Conservation (phyloP, 1,140 invertebrate genomes). For the Pseudomyrmex cubaensis region DNA sequence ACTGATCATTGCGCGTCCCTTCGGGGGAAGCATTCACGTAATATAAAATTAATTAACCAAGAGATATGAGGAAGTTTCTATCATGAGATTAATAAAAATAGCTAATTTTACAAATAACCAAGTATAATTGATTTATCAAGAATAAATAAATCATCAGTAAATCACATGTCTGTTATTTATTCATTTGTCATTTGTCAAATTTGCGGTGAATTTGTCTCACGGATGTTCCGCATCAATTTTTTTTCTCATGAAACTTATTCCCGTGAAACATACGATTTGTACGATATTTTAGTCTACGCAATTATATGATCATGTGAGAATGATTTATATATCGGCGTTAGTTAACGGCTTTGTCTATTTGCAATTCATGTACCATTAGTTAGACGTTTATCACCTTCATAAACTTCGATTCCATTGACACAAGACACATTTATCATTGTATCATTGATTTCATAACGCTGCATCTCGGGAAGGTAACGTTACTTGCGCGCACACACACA, state of each 20-base stretch:
- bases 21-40: neutral
- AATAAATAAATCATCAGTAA: slow-evolving; percentile 28
- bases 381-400: slow-evolving; percentile 72
- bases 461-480: slow-evolving; percentile 36
- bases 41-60: slow-evolving; percentile 20
- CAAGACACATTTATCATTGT: slow-evolving; percentile 72
- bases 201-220: neutral
- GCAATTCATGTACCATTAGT: slow-evolving; percentile 70
- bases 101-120: neutral
- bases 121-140: slow-evolving; percentile 33
- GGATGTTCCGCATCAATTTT: slow-evolving; percentile 12
- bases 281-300: neutral
- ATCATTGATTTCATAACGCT: slow-evolving; percentile 71
- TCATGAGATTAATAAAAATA: slow-evolving; percentile 10
- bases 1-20: slow-evolving; percentile 14
- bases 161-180: neutral
- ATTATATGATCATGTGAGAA: neutral
- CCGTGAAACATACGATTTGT: slow-evolving; percentile 15
- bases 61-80: neutral
- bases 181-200: neutral
- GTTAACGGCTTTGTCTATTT: slow-evolving; percentile 71
- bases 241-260: neutral
- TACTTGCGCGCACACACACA: neutral
- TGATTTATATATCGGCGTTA: slow-evolving; percentile 70
- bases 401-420: slow-evolving; percentile 65